phyloP scores from a whole-genome alignment of 2,888 invertebrate species.

The Diaphora mendica region DNA sequence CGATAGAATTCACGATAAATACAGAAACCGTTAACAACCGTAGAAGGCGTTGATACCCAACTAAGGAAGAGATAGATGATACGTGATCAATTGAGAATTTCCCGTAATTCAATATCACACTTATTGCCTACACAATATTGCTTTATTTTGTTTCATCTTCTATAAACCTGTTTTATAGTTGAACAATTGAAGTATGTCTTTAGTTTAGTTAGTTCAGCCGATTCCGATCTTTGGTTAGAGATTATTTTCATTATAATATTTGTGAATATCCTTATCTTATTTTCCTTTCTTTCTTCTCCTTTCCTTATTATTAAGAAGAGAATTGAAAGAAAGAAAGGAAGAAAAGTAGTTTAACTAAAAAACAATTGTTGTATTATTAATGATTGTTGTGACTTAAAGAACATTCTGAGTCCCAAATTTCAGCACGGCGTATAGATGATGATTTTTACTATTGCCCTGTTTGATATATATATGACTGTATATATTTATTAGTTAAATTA shows the following conservation, averaged over 20 bases:
- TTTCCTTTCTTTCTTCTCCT: no score
- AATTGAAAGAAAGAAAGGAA: no score
- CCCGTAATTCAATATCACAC: slow-evolving; percentile 45
- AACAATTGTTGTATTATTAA: not conserved
- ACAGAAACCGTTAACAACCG: slow-evolving; percentile 45
- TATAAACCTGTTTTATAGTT: slow-evolving; percentile 10
- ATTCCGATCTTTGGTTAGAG: not conserved
- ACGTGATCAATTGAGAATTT: slow-evolving; percentile 41
- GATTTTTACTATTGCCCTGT: no score
- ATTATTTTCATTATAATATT: not conserved
- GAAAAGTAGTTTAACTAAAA: no score
- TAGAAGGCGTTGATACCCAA: slow-evolving; percentile 40
- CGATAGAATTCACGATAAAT: slow-evolving; percentile 35
- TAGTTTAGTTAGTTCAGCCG: not conserved
- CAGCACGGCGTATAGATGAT: no score
- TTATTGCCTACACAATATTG: slow-evolving; percentile 14
- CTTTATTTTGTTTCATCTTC: slow-evolving; percentile 28
- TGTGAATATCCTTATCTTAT: no score
- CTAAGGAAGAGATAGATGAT: slow-evolving; percentile 52
- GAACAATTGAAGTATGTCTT: not conserved
- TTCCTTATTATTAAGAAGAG: not conserved
- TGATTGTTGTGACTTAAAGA: not conserved
- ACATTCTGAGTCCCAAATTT: no score
- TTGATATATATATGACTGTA: no score
- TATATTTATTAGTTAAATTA: no score